A percentile compares a stretch with the other conserved stretches of the same genome.
phyloP scores from a whole-genome alignment of 2,797 vertebrate species.

The Alca torda region DNA sequence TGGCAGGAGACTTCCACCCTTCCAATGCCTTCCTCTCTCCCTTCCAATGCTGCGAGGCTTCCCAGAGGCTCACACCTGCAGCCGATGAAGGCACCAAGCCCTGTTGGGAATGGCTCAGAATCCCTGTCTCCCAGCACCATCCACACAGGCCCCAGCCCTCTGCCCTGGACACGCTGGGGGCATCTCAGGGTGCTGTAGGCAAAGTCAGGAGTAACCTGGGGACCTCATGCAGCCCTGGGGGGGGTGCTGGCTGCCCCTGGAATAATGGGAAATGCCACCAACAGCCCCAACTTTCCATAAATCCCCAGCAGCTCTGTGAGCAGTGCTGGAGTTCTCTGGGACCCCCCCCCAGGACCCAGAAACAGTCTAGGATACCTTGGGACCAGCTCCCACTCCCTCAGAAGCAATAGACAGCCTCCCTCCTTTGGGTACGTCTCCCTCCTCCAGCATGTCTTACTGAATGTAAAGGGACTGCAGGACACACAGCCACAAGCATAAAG shows the following conservation, averaged over 20 bases:
- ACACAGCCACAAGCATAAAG: neutral
- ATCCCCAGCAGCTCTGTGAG: neutral
- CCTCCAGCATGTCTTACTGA: neutral
- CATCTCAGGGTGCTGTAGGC: neutral
- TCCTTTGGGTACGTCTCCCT: neutral
- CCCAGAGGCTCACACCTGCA: neutral
- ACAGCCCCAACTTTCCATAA: neutral
- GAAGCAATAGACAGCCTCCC: neutral
- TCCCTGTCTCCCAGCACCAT: neutral
- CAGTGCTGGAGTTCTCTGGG: neutral
- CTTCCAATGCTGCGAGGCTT: no score
- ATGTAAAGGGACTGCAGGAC: neutral
- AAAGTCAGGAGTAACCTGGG: neutral
- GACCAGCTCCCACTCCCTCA: neutral
- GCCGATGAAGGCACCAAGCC: neutral
- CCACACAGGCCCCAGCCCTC: neutral
- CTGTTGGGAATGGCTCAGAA: neutral
- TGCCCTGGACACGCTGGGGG: neutral
- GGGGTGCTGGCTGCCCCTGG: neutral
- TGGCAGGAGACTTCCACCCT: neutral
- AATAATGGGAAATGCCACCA: neutral
- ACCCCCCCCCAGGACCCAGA: neutral
- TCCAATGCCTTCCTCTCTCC: neutral
- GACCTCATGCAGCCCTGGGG: neutral
- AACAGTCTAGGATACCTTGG: neutral